phyloP scores from a whole-genome alignment of 2,113 vertebrate genomes.

The Condylura cristata region DNA sequence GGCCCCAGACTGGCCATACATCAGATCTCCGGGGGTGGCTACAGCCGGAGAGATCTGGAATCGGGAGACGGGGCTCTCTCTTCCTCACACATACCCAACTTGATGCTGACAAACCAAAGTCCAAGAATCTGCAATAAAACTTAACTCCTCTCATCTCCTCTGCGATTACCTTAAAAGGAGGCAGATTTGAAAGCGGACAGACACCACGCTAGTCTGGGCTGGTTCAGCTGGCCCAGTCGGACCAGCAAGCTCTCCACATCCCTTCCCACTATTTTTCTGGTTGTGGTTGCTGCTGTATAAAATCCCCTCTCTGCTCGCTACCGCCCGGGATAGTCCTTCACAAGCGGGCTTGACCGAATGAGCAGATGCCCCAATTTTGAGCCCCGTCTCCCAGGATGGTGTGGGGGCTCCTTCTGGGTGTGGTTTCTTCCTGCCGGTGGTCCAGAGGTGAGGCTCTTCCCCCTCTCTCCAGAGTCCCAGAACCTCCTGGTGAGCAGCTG shows the following conservation, averaged over 20 bases:
- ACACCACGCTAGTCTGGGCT: neutral
- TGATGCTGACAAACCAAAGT: neutral
- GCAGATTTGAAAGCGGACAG: neutral
- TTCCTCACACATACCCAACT: neutral
- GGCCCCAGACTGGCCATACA: neutral
- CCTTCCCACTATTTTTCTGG: neutral
- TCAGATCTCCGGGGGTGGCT: neutral
- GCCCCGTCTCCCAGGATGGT: neutral
- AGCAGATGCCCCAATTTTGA: neutral
- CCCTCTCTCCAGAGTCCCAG: neutral
- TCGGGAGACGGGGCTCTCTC: neutral
- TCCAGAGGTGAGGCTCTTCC: neutral
- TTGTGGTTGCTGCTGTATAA: neutral
- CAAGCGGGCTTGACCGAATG: neutral
- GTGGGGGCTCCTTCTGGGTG: too few relatives aligned
- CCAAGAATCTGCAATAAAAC: slow-evolving; percentile 4
- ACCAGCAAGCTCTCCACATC: neutral
- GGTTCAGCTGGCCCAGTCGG: neutral
- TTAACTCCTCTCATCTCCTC: neutral
- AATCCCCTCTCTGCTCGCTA: neutral
- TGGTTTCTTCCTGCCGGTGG: neutral
- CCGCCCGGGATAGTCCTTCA: neutral
- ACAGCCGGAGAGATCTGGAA: neutral
- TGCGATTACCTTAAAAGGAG: neutral
- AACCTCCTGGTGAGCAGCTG: slow-evolving; percentile 80